Evolutionary conservation across 2,888 invertebrate genomes (phyloP), one percentile per base, ranked within the genome.

Genomic region (Balanococcus diminutus): DNA sequence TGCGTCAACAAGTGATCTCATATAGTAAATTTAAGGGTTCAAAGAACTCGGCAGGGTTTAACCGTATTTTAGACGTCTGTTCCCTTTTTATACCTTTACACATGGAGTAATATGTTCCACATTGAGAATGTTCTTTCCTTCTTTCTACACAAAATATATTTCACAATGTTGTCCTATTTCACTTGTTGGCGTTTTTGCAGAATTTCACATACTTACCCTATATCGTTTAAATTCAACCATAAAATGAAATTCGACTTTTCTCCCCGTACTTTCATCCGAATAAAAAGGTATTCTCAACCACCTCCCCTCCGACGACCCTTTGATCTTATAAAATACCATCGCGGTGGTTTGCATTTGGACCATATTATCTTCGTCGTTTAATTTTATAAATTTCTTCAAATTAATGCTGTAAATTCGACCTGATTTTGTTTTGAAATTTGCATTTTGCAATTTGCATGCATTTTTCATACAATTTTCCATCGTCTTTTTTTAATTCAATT

Each of bases 1-100:
- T 67, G 67, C 67, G 75, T 79, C 75, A 79, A 79, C 75, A 79
- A 79, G 75, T 79, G 75, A 79, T 36, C 75, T 8, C 36, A 79
- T 79, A 79, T 36, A 79, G 75, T 28, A 36, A 32, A 79, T 79
- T 79, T 79, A 79, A 79, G 75, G 75, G 75, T 79, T 79, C 75
- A 79, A 79, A 79, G 75, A 79, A 79, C 75, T 79, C 36, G 36
- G 19, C 36, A 8, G 32, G 36, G 75, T 79, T 79, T 79, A 32
- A 79, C 75, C 36, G 36, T 79, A 79, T 32, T 36, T 36, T 36
- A 79, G 75, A 79, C 75, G 75, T 32, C 75, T 79, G 32, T 36
- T 36, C 75, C n/a, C 32, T 79, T 79, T 79, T 79, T 79, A 79
- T 79, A 32, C 75, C 32, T 79, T 36, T 36, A 79, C 36, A 79